These are phyloP conservation scores for Lethrus apterus DNA, from an alignment of 1,140 invertebrate species.

Conservation along the genomic window DNA sequence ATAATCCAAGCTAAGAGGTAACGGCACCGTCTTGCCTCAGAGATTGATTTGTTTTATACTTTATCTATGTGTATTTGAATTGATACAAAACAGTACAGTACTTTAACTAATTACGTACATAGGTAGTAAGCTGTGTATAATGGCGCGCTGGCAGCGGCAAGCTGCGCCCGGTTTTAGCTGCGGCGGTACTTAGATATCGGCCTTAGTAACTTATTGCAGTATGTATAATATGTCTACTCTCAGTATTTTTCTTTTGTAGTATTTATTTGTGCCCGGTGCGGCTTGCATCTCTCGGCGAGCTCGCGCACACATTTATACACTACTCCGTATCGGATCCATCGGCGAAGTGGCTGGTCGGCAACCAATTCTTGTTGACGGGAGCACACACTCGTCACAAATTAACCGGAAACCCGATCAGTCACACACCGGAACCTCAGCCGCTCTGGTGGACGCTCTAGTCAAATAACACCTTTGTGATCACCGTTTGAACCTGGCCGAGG, in stretches of 20 bases:
- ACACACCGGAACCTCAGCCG: no score
- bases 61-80: constrained; percentile 29
- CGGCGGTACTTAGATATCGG: constrained; percentile 19
- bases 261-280: constrained; percentile 23
- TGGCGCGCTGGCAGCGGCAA: constrained; percentile 25
- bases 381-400: constrained; percentile 10
- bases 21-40: constrained; percentile 17
- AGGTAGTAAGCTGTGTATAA: constrained; percentile 35
- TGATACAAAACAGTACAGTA: constrained; percentile 26
- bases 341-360: constrained; percentile 7
- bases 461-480: constrained; percentile 1
- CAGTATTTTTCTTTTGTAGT: constrained; percentile 17
- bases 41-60: constrained; percentile 30
- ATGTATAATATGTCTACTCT: neutral
- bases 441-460: constrained; percentile 1
- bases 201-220: constrained; percentile 14
- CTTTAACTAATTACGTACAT: constrained; percentile 24
- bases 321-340: constrained; percentile 40
- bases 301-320: constrained; percentile 39
- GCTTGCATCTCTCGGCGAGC: constrained; percentile 27
- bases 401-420: neutral
- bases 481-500: neutral
- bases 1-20: constrained; percentile 9
- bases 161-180: constrained; percentile 16
- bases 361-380: neutral